phyloP scores from a whole-genome alignment of 2,113 vertebrate species.

The Lanius ludovicianus region DNA sequence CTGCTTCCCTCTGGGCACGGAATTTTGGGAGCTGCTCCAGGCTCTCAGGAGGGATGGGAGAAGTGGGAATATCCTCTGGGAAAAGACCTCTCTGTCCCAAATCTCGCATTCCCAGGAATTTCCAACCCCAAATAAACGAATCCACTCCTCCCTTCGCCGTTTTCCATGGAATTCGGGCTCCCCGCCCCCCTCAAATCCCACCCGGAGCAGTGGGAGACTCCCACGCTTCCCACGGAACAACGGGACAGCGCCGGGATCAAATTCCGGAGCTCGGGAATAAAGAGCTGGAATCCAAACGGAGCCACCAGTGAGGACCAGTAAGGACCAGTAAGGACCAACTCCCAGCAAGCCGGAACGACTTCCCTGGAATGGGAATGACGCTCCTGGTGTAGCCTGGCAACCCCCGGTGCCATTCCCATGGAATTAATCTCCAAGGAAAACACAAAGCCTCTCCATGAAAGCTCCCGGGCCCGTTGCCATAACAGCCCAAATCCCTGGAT shows the following conservation, averaged over 20 bases:
- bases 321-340: background rate
- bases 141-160: background rate
- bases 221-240: rapidly evolving
- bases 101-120: background rate
- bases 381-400: background rate
- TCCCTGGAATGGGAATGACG: rapidly evolving
- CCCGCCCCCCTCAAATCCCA: background rate
- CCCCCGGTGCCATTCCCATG: background rate
- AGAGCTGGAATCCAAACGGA: rapidly evolving
- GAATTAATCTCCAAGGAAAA: background rate
- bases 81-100: background rate
- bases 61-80: background rate
- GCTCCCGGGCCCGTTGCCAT: background rate
- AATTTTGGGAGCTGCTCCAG: background rate
- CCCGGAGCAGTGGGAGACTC: rapidly evolving
- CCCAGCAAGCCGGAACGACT: rapidly evolving
- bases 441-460: background rate
- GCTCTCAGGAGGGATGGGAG: background rate
- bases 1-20: rapidly evolving
- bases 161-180: background rate
- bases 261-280: rapidly evolving
- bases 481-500: conserved; percentile 25
- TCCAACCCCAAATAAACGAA: rapidly evolving
- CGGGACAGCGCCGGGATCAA: rapidly evolving
- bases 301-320: background rate